Percentiles rank a stretch among this genome's conserved stretches.
These are phyloP conservation scores for Anadara kagoshimensis DNA, from an alignment of 1,140 invertebrate genomes.

Conservation along the genomic window DNA sequence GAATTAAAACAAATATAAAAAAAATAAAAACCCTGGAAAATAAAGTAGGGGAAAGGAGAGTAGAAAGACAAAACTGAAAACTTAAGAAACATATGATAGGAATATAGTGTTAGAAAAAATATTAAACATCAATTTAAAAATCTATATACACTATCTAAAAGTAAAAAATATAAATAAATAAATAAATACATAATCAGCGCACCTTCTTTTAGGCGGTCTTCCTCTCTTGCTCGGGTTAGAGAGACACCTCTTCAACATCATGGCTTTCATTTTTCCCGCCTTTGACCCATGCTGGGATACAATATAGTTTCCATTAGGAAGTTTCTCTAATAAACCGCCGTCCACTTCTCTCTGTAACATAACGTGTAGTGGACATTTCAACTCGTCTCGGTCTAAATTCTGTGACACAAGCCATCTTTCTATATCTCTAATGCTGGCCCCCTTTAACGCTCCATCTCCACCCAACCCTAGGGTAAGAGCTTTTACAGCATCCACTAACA, in stretches of 20 bases:
- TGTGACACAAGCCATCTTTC: constrained; percentile 51
- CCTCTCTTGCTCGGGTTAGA: constrained; percentile 38
- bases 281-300: constrained; percentile 27
- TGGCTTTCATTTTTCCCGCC: constrained; percentile 15
- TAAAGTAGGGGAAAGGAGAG: no score
- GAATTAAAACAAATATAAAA: no score
- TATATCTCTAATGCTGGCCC: constrained; percentile 44
- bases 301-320: constrained; percentile 54
- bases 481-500: constrained; percentile 62
- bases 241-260: constrained; percentile 26
- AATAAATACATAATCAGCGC: background rate
- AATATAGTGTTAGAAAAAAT: no score
- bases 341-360: constrained; percentile 67
- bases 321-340: constrained; percentile 50
- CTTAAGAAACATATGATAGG: no score
- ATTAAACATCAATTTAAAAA: background rate
- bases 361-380: constrained; percentile 55
- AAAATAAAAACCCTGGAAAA: no score
- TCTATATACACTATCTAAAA: no score
- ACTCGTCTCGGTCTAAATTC: constrained; percentile 30
- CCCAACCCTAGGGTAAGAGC: constrained; percentile 35
- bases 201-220: constrained; percentile 37
- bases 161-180: background rate
- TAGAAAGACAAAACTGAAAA: no score
- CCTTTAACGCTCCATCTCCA: constrained; percentile 10